Evolutionary conservation across 2,888 invertebrate genomes (phyloP), one percentile per base, ranked within the genome.

Genomic region (Macrosoma leucophasiata): DNA sequence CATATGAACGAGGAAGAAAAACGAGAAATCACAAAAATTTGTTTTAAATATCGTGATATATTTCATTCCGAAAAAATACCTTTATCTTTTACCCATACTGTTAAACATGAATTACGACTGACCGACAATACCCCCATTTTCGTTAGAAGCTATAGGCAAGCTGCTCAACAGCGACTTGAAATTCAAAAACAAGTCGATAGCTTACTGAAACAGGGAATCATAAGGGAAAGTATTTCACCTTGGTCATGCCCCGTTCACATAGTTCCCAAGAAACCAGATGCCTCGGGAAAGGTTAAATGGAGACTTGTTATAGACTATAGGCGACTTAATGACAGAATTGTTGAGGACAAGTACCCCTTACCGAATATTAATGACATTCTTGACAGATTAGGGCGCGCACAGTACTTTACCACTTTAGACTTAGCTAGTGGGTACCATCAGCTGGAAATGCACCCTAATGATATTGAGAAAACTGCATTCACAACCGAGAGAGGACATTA

Each of bases 21-120:
- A 8, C 15, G 42, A 0, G 36, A 48, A 35, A 52, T 56, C 2
- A 25, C 31, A 12, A 49, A 53, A 34, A 12, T 62, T 3, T 52
- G 55, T 19, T 43, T 33, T n/a, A 37, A 59, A 19, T 62, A 48
- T 33, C 33, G 50, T 10, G 60, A 68, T 6, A 50, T 67, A 3
- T 62, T 67, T 30, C 44, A 62, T 21, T 44, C 41, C 7, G 57
- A 60, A 17, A 43, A 55, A 3, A 46, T 59, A 1, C 53, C 58
- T 0, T 15, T 66, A 18, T 49, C 55, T 0, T 52, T 51, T 4
- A 62, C 60, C 2, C 49, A 59, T 20, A 25, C 48, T 8, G 43
- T 64, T 1, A 57, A 56, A 45, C 70, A 71, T 8, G 32, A 56
- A 37, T 55, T 73, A n/a, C 49, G 46, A 31, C 3, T 50, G n/a